phyloP scores from a whole-genome alignment of 2,113 vertebrate genomes.

The Aix galericulata region DNA sequence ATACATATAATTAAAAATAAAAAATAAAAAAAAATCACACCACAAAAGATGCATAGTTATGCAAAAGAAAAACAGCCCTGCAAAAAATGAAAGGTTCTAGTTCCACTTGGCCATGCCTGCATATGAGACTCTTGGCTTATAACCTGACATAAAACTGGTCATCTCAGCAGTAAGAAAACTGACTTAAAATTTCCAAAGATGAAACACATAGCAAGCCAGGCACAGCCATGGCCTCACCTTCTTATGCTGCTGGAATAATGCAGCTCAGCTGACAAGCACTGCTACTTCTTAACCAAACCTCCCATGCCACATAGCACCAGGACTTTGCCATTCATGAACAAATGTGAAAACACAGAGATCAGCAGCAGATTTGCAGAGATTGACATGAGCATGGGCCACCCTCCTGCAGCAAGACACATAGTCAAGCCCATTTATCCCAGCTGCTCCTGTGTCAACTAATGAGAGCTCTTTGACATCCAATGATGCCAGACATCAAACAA shows the following conservation, averaged over 20 bases:
- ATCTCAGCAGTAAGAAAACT: background rate
- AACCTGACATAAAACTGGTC: background rate
- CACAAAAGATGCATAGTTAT: background rate
- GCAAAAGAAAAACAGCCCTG: background rate
- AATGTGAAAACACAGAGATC: background rate
- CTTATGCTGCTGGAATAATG: background rate
- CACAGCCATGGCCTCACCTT: background rate
- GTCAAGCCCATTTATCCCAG: background rate
- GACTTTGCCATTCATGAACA: background rate
- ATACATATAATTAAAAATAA: background rate
- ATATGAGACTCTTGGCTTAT: background rate
- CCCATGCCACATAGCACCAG: accelerated
- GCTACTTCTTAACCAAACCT: background rate
- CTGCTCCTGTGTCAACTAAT: background rate
- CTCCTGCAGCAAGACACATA: background rate
- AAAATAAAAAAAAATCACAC: too few relatives aligned
- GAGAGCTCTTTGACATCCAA: background rate
- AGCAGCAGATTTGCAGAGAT: background rate
- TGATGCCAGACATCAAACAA: too few relatives aligned
- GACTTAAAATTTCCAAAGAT: background rate
- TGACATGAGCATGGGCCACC: accelerated
- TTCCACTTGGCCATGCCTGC: background rate
- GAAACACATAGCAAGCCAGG: background rate
- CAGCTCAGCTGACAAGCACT: background rate
- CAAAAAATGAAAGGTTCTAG: background rate